These are phyloP conservation scores for Rhagium mordax DNA, from an alignment of 2,888 invertebrate genomes.

Conservation along the genomic window DNA sequence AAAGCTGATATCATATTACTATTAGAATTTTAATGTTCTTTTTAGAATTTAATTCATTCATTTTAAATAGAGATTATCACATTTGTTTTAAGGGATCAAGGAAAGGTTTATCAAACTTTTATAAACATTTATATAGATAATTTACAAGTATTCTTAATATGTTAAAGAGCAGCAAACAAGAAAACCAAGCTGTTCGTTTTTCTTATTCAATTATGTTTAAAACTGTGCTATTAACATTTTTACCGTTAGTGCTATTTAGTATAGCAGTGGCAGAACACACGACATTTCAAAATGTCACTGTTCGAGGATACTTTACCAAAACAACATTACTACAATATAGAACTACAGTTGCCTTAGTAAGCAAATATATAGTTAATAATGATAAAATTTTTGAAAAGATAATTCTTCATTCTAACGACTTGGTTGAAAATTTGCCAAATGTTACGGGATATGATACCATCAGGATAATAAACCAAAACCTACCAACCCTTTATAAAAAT, in stretches of 20 bases:
- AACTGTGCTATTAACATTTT: background rate
- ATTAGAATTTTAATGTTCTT: too few species aligned
- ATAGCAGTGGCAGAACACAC: background rate
- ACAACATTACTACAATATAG: background rate
- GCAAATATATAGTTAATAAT: background rate
- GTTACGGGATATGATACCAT: background rate
- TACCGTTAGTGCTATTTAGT: background rate
- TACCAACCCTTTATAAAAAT: background rate
- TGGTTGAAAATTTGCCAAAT: background rate
- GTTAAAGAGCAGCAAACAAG: background rate
- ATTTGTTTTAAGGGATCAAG: background rate
- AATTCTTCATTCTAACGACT: background rate
- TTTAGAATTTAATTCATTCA: too few species aligned
- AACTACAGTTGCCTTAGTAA: background rate
- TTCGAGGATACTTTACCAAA: background rate
- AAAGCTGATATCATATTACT: too few species aligned
- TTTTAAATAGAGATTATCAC: too few species aligned
- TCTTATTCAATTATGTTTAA: background rate
- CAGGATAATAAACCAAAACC: background rate
- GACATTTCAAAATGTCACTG: background rate
- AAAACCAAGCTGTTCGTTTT: background rate
- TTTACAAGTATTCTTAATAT: background rate
- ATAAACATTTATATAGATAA: background rate
- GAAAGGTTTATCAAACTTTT: background rate
- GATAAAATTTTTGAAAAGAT: background rate